These are phyloP conservation scores for Porphyrio hochstetteri DNA, from an alignment of 2,113 vertebrate genomes.

Conservation along the genomic window DNA sequence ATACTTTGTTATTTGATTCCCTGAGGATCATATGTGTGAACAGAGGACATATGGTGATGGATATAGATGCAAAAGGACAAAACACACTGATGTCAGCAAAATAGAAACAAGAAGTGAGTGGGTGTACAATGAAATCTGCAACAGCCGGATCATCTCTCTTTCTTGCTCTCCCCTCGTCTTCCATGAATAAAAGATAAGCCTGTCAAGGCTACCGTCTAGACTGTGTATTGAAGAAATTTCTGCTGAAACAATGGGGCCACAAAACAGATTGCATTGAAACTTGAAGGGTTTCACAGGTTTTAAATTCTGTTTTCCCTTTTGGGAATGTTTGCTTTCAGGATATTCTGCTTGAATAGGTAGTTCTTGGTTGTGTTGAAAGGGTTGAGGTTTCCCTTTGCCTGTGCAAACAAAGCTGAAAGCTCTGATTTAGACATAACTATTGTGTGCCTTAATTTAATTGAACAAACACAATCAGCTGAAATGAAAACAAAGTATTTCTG, in stretches of 20 bases:
- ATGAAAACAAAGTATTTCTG: slow-evolving; percentile 18
- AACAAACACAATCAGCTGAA: slow-evolving; percentile 13
- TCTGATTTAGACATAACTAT: slow-evolving; percentile 15
- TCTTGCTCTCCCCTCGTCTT: background rate
- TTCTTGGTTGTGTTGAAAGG: background rate
- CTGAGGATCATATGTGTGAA: background rate
- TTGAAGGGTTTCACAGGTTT: background rate
- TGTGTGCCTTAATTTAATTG: slow-evolving; percentile 24
- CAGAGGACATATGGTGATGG: background rate
- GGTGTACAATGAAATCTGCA: slow-evolving; percentile 5
- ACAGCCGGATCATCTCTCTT: background rate
- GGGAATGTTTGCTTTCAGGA: background rate
- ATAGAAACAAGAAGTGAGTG: background rate
- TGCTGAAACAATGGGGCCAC: background rate
- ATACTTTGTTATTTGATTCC: background rate
- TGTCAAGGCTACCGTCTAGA: background rate
- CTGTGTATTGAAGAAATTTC: background rate
- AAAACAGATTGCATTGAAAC: background rate
- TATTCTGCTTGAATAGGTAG: slow-evolving; percentile 1
- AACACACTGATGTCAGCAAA: slow-evolving; percentile 12
- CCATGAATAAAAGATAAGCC: slow-evolving; percentile 41
- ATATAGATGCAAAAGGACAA: slow-evolving; percentile 24
- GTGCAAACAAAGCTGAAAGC: slow-evolving; percentile 29
- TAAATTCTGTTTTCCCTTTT: background rate
- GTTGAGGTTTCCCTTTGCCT: slow-evolving; percentile 8